phyloP scores from a whole-genome alignment of 92 coral and sea anemone species.

The Epizoanthus stellaris region DNA sequence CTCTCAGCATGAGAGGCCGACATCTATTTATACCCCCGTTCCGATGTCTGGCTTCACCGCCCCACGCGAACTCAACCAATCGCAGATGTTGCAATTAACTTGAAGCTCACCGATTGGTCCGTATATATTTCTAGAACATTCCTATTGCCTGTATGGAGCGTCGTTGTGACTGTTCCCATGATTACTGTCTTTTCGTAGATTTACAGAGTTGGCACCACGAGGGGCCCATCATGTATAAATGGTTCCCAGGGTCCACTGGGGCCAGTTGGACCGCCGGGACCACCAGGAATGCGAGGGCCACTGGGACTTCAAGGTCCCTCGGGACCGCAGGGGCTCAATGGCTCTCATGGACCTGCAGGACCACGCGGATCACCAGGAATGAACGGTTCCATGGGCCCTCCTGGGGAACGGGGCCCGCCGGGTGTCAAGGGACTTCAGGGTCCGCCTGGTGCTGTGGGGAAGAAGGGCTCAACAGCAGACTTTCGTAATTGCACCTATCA shows the following conservation, averaged over 20 bases:
- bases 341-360: slow-evolving; percentile 40
- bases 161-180: too few species aligned
- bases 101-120: too few species aligned
- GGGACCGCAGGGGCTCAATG: slow-evolving; percentile 35
- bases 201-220: background rate
- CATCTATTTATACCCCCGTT: too few species aligned
- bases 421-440: slow-evolving; percentile 40
- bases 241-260: slow-evolving; percentile 28
- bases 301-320: slow-evolving; percentile 27
- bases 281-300: slow-evolving; percentile 28
- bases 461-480: background rate
- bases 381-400: slow-evolving; percentile 36
- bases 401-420: slow-evolving; percentile 22
- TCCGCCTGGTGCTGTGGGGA: background rate
- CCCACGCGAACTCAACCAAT: too few species aligned
- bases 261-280: slow-evolving; percentile 35
- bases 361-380: slow-evolving; percentile 36
- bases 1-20: too few species aligned
- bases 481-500: slow-evolving; percentile 29
- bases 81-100: too few species aligned
- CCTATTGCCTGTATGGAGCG: too few species aligned
- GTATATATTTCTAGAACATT: too few species aligned
- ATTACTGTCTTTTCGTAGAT: background rate
- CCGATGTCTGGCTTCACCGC: too few species aligned
- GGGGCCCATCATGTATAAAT: slow-evolving; percentile 21